Evolutionary conservation across 2,888 invertebrate genomes (phyloP).

Genomic region (Drosophila anceps): DNA sequence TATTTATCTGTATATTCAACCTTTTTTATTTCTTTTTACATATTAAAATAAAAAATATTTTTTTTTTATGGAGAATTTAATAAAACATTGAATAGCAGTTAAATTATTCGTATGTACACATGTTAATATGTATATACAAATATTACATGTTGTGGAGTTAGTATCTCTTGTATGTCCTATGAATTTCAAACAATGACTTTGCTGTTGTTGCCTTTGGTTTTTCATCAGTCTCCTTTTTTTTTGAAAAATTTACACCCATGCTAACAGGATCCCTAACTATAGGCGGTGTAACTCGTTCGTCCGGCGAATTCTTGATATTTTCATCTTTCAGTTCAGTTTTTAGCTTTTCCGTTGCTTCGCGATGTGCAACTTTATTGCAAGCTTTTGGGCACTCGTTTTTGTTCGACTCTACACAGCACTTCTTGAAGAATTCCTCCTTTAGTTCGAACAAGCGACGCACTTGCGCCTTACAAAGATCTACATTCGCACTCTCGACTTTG

Average conservation of each 20-base stretch:
- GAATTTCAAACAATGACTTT: too few species aligned
- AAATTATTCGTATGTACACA: too few species aligned
- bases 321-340: neutral
- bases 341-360: neutral
- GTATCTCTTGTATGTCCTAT: too few species aligned
- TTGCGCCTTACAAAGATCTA: neutral
- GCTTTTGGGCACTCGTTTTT: neutral
- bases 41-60: too few species aligned
- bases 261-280: neutral
- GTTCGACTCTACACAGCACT: neutral
- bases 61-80: too few species aligned
- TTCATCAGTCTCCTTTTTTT: neutral
- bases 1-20: too few species aligned
- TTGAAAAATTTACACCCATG: neutral
- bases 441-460: conserved; percentile 12
- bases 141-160: too few species aligned
- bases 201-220: neutral
- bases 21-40: too few species aligned
- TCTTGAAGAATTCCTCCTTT: conserved; percentile 1
- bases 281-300: neutral
- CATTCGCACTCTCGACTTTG: too few species aligned
- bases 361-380: neutral
- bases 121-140: too few species aligned
- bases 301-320: accelerated
- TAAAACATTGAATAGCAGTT: too few species aligned